These are phyloP conservation scores for Aricia agestis DNA, from an alignment of 1,140 invertebrate genomes.

Conservation along the genomic window DNA sequence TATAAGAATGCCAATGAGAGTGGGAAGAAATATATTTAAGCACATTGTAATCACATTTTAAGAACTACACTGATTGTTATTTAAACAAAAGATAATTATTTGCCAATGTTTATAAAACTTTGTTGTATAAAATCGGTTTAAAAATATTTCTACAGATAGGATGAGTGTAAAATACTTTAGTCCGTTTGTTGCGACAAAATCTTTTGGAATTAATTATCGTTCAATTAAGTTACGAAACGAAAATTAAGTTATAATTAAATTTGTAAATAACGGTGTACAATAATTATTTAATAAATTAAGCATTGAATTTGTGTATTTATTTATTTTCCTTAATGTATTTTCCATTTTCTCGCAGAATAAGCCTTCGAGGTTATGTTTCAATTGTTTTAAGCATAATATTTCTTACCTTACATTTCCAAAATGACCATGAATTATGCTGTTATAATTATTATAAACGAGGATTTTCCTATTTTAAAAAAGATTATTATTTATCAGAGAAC, in stretches of 20 bases:
- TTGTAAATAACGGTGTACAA: conserved; percentile 11
- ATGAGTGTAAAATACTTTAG: no score
- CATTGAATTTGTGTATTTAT: background rate
- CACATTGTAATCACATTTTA: background rate
- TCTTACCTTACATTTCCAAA: background rate
- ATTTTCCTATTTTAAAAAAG: background rate
- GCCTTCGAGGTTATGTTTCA: background rate
- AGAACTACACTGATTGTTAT: no score
- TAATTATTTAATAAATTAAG: conserved; percentile 11
- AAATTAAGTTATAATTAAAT: conserved; percentile 8
- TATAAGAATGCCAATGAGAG: background rate
- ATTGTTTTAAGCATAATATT: background rate
- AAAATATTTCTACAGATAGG: no score
- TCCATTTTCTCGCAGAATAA: background rate
- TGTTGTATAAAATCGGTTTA: no score
- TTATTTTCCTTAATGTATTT: background rate
- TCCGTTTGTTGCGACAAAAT: no score
- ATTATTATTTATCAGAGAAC: no score
- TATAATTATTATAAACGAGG: background rate
- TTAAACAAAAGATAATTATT: no score
- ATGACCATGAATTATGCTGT: background rate
- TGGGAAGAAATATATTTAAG: background rate
- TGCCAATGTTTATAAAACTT: no score
- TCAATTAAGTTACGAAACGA: background rate
- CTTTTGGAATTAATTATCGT: background rate